Evolutionary conservation across 2,113 vertebrate species (phyloP).

Genomic region (Eonycteris spelaea): DNA sequence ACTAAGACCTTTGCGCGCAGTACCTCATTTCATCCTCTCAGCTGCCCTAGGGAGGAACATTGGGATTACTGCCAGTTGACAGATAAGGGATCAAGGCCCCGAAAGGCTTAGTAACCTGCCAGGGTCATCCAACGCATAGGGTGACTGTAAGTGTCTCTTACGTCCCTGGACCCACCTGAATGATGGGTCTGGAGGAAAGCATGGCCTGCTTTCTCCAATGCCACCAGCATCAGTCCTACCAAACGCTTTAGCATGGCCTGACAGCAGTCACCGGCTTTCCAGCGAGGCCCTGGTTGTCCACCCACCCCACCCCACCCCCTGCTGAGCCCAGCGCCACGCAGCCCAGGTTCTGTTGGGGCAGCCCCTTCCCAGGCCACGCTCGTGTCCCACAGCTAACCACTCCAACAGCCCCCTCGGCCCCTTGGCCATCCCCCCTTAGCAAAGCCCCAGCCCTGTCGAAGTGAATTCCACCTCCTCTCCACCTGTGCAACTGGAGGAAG

Average conservation of each 20-base stretch:
- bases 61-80: not conserved
- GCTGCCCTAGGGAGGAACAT: not conserved
- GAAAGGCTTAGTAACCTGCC: not conserved
- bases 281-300: not conserved
- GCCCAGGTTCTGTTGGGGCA: not conserved
- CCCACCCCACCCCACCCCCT: not conserved
- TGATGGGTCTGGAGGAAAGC: not conserved
- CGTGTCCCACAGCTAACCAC: too few relatives aligned
- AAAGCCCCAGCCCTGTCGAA: not conserved
- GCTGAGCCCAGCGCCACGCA: not conserved
- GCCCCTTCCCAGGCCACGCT: not conserved
- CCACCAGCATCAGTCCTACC: fast-evolving
- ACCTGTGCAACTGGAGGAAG: not conserved
- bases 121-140: not conserved
- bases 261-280: not conserved
- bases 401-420: not conserved
- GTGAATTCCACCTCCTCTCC: not conserved
- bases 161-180: not conserved
- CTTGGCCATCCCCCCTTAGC: not conserved
- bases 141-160: not conserved
- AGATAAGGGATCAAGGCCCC: not conserved
- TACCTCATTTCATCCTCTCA: not conserved
- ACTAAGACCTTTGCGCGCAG: not conserved
- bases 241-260: fast-evolving
- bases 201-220: not conserved